Evolutionary conservation across 64 coral and sea anemone genomes (phyloP).

Genomic region (Trachythela sp.): DNA sequence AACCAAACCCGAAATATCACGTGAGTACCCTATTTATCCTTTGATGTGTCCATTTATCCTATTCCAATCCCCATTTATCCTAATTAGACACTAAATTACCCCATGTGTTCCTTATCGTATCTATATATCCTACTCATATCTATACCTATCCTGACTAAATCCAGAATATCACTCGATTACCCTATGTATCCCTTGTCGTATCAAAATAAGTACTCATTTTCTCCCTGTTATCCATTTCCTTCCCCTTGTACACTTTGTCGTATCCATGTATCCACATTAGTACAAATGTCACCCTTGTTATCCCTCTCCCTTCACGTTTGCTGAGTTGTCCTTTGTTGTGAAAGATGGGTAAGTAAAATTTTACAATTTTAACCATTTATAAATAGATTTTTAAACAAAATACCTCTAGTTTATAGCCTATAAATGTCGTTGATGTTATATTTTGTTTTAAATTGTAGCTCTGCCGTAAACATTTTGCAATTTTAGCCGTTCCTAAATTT

Average conservation of each 20-base stretch:
- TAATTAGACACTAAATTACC: no score
- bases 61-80: no score
- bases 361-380: background rate
- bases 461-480: background rate
- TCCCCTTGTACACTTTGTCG: no score
- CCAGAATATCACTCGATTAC: no score
- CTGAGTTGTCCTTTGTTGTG: slow-evolving; percentile 2
- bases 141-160: no score
- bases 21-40: background rate
- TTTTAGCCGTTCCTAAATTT: background rate
- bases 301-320: background rate
- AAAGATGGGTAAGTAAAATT: slow-evolving; percentile 1
- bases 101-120: no score
- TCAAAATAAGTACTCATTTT: background rate
- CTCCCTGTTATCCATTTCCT: background rate
- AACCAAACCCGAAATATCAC: no score
- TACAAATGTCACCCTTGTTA: background rate
- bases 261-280: no score
- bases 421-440: background rate
- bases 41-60: background rate
- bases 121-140: no score
- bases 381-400: background rate
- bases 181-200: background rate
- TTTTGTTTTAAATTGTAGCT: background rate
- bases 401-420: background rate